A percentile compares a stretch with the other conserved stretches of the same genome.
Evolutionary conservation across 92 coral and sea anemone species (phyloP).

Genomic region (Parazoanthus darwini): DNA sequence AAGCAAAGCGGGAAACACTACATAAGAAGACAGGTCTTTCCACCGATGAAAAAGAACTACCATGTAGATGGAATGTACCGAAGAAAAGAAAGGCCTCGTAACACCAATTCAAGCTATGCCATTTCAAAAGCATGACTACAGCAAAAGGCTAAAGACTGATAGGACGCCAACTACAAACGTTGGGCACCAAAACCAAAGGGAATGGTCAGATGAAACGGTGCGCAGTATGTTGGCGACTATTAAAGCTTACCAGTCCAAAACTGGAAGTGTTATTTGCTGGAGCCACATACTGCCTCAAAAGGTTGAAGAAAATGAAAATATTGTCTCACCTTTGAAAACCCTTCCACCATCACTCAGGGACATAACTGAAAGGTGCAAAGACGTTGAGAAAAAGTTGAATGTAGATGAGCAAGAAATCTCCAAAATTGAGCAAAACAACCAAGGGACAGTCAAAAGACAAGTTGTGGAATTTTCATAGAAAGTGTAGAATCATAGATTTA

Average conservation of each 20-base stretch:
- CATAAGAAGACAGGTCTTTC: too few species aligned
- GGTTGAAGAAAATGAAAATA: not conserved
- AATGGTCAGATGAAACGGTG: too few species aligned
- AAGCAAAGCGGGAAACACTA: too few species aligned
- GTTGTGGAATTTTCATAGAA: not conserved
- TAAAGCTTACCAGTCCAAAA: not conserved
- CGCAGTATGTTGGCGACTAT: too few species aligned
- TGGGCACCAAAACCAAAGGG: too few species aligned
- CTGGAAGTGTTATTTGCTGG: slow-evolving; percentile 47
- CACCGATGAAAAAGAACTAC: too few species aligned
- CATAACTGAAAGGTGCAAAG: slow-evolving; percentile 29
- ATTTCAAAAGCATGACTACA: slow-evolving; percentile 34
- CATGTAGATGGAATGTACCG: slow-evolving; percentile 1
- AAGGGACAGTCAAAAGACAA: slow-evolving; percentile 18
- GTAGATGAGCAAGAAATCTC: not conserved
- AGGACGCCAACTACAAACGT: too few species aligned
- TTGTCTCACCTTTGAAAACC: slow-evolving; percentile 52
- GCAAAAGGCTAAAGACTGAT: slow-evolving; percentile 2
- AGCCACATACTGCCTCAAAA: slow-evolving; percentile 21
- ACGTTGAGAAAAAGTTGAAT: not conserved
- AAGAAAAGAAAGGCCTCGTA: slow-evolving; percentile 44
- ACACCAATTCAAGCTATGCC: slow-evolving; percentile 17
- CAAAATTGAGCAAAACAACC: slow-evolving; percentile 27
- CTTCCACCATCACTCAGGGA: slow-evolving; percentile 42
- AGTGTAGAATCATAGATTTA: slow-evolving; percentile 24